phyloP scores from a whole-genome alignment of 2,797 vertebrate genomes.

The Serranus cabrilla region DNA sequence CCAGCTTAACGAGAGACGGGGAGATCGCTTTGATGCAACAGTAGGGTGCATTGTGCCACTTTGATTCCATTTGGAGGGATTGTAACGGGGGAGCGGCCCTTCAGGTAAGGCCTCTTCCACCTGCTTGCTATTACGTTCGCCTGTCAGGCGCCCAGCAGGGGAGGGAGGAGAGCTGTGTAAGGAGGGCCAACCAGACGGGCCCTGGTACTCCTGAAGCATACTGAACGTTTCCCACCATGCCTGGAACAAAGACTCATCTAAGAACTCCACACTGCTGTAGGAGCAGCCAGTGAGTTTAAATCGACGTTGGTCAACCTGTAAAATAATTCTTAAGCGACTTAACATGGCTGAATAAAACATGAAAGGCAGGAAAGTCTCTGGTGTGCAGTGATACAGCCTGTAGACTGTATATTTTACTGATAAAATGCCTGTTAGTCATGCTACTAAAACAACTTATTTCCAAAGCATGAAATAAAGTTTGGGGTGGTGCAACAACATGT shows the following conservation, averaged over 20 bases:
- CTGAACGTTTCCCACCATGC: slow-evolving; percentile 45
- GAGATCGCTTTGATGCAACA: slow-evolving; percentile 80
- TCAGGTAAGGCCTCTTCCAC: slow-evolving; percentile 74
- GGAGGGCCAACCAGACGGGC: slow-evolving; percentile 55
- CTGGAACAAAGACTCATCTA: slow-evolving; percentile 39
- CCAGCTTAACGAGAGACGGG: slow-evolving; percentile 75
- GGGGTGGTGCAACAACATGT: background rate
- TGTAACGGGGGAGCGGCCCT: slow-evolving; percentile 63
- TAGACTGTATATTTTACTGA: slow-evolving; percentile 5
- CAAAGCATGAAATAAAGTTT: slow-evolving; percentile 7
- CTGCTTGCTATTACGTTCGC: slow-evolving; percentile 62
- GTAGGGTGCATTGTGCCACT: slow-evolving; percentile 77
- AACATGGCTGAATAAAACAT: slow-evolving; percentile 36
- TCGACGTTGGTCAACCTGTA: slow-evolving; percentile 20
- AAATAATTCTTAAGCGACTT: slow-evolving; percentile 22
- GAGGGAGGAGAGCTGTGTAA: slow-evolving; percentile 35
- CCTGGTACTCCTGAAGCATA: slow-evolving; percentile 46
- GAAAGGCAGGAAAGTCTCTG: background rate
- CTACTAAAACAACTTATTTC: background rate
- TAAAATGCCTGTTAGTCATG: slow-evolving; percentile 1
- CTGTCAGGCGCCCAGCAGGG: slow-evolving; percentile 78
- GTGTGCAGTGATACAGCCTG: background rate
- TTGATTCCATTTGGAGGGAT: slow-evolving; percentile 82
- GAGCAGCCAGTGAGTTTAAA: slow-evolving; percentile 18
- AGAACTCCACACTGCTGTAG: slow-evolving; percentile 13